phyloP scores from a whole-genome alignment of 2,888 invertebrate genomes.

The Tenthredo livida region DNA sequence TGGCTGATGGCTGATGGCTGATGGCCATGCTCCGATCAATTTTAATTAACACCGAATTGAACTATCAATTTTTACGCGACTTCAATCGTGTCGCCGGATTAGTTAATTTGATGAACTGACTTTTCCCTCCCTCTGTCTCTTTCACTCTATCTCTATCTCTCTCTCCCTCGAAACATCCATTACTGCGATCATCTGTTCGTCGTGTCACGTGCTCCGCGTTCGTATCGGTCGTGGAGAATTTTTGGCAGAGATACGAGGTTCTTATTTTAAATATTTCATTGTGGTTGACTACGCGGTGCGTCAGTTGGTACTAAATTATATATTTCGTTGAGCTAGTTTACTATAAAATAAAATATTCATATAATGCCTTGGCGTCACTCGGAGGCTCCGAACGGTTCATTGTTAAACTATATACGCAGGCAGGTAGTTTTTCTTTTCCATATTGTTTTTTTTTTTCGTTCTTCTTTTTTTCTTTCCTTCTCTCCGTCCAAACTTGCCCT shows the following conservation, averaged over 20 bases:
- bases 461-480: neutral
- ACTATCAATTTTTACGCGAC: neutral
- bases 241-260: slow-evolving; percentile 50
- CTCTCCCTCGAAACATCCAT: slow-evolving; percentile 13
- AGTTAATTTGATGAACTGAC: slow-evolving; percentile 1
- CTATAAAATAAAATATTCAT: slow-evolving; percentile 32
- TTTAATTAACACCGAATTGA: neutral
- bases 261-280: slow-evolving; percentile 65
- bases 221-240: slow-evolving; percentile 24
- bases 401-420: neutral
- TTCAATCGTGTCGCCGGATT: slow-evolving; percentile 9
- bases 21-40: neutral
- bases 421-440: neutral
- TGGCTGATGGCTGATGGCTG: neutral
- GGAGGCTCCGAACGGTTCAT: neutral
- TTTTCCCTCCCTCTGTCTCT: neutral
- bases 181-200: slow-evolving; percentile 11
- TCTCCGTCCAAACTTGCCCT: neutral
- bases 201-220: slow-evolving; percentile 36
- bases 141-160: neutral
- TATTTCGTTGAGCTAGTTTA: slow-evolving; percentile 31
- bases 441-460: neutral
- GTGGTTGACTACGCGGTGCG: slow-evolving; percentile 57
- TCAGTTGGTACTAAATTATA: slow-evolving; percentile 53
- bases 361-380: neutral